phyloP scores from a whole-genome alignment of 92 coral and sea anemone genomes.

The Pocillopora grandis region DNA sequence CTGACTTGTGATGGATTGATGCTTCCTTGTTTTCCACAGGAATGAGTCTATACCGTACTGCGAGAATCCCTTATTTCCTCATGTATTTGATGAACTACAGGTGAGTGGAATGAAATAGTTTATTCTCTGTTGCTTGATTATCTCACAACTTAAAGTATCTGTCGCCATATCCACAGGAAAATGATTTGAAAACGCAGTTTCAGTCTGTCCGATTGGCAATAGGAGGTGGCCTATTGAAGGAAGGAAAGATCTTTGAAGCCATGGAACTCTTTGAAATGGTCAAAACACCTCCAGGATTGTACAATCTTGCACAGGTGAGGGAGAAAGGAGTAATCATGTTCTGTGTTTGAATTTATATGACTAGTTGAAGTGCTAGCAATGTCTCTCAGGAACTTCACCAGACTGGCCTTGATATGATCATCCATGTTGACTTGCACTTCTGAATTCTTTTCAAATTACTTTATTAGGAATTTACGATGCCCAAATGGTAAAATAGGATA shows the following conservation, averaged over 20 bases:
- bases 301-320: conserved; percentile 91
- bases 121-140: background rate
- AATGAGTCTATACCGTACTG: conserved; percentile 75
- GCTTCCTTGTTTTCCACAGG: conserved; percentile 36
- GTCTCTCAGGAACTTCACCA: no score
- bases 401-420: no score
- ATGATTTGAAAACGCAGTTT: conserved; percentile 65
- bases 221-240: conserved; percentile 84
- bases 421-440: no score
- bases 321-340: background rate
- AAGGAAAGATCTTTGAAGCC: conserved; percentile 85
- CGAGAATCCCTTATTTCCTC: conserved; percentile 84
- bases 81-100: conserved; percentile 58
- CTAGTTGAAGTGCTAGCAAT: no score
- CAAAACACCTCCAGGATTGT: conserved; percentile 84
- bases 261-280: conserved; percentile 91
- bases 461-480: no score
- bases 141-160: background rate
- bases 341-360: background rate
- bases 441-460: no score
- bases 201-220: conserved; percentile 78
- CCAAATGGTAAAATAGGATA: no score
- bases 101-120: conserved; percentile 38
- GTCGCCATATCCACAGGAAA: conserved; percentile 44
- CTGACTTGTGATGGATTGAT: background rate